Conservation (phyloP, 2,797 vertebrate genomes). For the Lacerta viridis region DNA sequence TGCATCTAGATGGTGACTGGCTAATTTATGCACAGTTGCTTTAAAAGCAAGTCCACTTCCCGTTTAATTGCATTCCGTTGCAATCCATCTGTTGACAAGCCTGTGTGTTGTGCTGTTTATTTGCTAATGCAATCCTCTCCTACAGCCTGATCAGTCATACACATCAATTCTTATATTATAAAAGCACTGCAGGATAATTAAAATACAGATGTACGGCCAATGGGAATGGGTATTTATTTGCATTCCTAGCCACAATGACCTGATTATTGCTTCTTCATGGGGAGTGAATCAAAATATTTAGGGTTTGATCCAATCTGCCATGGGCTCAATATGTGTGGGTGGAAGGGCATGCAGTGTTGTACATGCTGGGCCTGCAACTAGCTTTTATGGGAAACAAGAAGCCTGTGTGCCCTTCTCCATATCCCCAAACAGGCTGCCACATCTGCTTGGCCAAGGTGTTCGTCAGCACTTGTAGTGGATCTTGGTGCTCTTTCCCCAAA, state of each 20-base stretch:
- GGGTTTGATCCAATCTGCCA: neutral
- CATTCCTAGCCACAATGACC: constrained; percentile 48
- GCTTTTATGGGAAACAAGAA: no score
- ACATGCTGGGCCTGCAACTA: neutral
- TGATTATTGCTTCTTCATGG: constrained; percentile 61
- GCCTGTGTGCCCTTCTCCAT: no score
- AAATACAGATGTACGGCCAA: constrained; percentile 71
- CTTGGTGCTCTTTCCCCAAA: neutral
- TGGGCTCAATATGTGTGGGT: no score
- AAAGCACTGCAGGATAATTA: constrained; percentile 76
- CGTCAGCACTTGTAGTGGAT: neutral
- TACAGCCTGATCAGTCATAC: constrained; percentile 70
- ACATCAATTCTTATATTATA: constrained; percentile 73
- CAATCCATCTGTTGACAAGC: constrained; percentile 80
- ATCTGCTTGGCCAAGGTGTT: neutral
- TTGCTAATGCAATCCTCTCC: constrained; percentile 71
- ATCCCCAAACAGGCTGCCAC: neutral
- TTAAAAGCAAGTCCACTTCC: constrained; percentile 79
- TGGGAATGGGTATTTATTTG: constrained; percentile 47
- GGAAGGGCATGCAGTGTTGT: neutral
- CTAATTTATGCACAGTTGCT: constrained; percentile 78
- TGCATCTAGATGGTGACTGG: constrained; percentile 77
- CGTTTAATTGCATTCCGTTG: constrained; percentile 77
- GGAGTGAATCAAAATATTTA: constrained; percentile 62
- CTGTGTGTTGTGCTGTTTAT: constrained; percentile 76